Percentiles rank a stretch among this genome's conserved stretches.
These are phyloP conservation scores for Pantala flavescens DNA, from an alignment of 1,140 invertebrate genomes.

Conservation along the genomic window DNA sequence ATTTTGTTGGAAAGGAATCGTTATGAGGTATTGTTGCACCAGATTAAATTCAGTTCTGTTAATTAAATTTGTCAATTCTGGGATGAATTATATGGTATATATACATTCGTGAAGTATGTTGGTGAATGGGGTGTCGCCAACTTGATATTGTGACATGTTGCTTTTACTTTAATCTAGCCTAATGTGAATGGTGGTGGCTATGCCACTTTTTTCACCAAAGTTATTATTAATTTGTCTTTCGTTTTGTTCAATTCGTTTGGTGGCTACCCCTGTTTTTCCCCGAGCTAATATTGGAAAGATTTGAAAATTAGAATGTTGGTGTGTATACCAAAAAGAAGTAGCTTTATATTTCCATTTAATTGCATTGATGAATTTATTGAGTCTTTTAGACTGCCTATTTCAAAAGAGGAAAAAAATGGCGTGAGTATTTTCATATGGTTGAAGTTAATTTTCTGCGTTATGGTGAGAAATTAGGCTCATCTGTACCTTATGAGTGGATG, in stretches of 20 bases:
- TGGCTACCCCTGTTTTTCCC: background rate
- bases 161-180: background rate
- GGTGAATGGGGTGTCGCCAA: no score
- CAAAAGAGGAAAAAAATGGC: background rate
- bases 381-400: background rate
- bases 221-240: no score
- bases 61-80: no score
- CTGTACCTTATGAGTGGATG: background rate
- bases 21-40: no score
- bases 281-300: background rate
- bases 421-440: constrained; percentile 10
- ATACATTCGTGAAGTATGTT: no score
- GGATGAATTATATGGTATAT: no score
- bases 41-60: no score
- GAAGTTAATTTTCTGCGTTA: background rate
- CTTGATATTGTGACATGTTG: background rate
- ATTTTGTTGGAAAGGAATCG: no score
- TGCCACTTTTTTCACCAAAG: background rate
- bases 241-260: background rate
- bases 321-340: background rate
- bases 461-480: background rate
- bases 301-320: background rate
- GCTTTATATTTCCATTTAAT: background rate
- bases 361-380: background rate
- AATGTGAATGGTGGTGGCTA: background rate